phyloP scores from a whole-genome alignment of 2,888 invertebrate species.

The Leptopterna dolabrata region DNA sequence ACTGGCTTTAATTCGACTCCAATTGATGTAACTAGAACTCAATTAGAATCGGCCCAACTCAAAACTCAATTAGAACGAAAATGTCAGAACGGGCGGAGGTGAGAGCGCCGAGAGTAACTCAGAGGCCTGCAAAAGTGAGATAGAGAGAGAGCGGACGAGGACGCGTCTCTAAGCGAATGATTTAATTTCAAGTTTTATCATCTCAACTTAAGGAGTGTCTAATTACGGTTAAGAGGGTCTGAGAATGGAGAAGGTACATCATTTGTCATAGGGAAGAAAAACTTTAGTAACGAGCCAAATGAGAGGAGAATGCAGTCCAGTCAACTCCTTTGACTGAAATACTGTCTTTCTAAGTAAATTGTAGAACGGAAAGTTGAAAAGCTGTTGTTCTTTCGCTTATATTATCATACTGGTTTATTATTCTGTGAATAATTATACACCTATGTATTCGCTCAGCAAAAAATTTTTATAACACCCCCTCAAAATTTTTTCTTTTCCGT shows the following conservation, averaged over 20 bases:
- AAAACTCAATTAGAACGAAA: constrained; percentile 7
- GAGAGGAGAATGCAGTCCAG: no score
- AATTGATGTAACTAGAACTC: constrained; percentile 2
- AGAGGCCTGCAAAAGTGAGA: neutral
- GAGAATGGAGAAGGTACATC: neutral
- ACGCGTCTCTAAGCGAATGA: neutral
- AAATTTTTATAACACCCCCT: no score
- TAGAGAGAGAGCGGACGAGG: neutral
- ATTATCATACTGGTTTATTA: no score
- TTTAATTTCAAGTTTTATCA: neutral
- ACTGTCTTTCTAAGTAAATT: no score
- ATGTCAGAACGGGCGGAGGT: neutral
- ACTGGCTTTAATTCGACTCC: neutral
- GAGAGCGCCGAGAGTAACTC: neutral
- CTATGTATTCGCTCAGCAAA: no score
- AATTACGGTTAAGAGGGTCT: neutral
- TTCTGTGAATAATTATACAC: no score
- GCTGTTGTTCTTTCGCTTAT: no score
- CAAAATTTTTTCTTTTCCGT: no score
- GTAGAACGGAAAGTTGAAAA: no score
- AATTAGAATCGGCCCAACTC: neutral
- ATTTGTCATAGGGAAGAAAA: neutral
- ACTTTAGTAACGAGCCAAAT: no score
- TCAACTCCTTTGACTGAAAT: no score
- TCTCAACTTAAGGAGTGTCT: neutral